Percentiles rank a stretch among this genome's conserved stretches.
Conservation (phyloP, 2,113 vertebrate genomes). For the Cricetomys ansorgei region DNA sequence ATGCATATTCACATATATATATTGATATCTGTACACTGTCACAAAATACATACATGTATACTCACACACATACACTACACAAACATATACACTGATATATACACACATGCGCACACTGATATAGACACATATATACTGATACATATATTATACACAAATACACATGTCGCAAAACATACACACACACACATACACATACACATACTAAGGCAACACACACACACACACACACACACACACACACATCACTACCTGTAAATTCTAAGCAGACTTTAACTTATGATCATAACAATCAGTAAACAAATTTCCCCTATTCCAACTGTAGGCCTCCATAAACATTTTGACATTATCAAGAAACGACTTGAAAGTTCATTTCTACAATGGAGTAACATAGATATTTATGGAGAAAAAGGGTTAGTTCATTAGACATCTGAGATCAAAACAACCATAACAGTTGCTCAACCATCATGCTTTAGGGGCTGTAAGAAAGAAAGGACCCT, state of each 20-base stretch:
- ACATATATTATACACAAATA: background rate
- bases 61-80: background rate
- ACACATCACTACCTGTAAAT: background rate
- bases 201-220: background rate
- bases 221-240: background rate
- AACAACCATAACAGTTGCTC: background rate
- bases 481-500: background rate
- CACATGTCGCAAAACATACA: too few species aligned
- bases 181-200: background rate
- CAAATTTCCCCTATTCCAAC: background rate
- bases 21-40: background rate
- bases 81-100: background rate
- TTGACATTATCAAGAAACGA: background rate
- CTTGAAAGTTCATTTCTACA: background rate
- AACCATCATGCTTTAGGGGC: background rate
- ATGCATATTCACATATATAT: background rate
- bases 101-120: background rate
- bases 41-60: background rate
- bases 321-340: background rate
- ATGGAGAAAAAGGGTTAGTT: background rate
- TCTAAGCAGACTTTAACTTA: background rate
- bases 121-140: background rate
- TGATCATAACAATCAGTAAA: background rate
- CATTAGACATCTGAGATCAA: background rate
- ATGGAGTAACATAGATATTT: background rate